Percentiles rank a stretch among this genome's conserved stretches.
Evolutionary conservation across 92 coral and sea anemone genomes (phyloP).

Genomic region (Nematostella vectensis): DNA sequence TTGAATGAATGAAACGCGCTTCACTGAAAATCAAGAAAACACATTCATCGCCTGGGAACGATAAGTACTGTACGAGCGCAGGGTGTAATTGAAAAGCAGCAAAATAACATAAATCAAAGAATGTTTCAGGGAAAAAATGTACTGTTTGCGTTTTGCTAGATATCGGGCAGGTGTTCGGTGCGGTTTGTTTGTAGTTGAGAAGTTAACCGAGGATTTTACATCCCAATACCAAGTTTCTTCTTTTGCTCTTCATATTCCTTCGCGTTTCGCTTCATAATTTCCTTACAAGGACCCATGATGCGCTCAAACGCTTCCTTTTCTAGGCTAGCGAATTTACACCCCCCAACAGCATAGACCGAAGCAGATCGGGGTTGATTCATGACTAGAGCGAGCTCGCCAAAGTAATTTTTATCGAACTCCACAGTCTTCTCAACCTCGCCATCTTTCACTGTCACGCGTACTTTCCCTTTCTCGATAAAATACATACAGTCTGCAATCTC

Average conservation of each 20-base stretch:
- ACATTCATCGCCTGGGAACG: no score
- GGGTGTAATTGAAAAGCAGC: no score
- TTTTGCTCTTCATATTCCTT: constrained; percentile 79
- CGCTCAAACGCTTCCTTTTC: constrained; percentile 92
- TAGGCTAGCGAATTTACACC: constrained; percentile 71
- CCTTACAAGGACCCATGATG: constrained; percentile 92
- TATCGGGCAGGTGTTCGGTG: constrained; percentile 31
- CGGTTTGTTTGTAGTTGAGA: constrained; percentile 3
- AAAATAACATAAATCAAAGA: not conserved
- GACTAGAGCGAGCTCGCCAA: constrained; percentile 94
- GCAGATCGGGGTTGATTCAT: constrained; percentile 96
- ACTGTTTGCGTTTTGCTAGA: constrained; percentile 1
- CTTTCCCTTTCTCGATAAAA: constrained; percentile 82
- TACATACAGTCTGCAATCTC: constrained; percentile 92
- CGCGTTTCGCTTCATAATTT: constrained; percentile 92
- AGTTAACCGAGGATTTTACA: constrained; percentile 7
- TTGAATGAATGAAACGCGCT: no score
- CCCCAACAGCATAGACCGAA: constrained; percentile 67
- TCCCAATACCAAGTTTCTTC: constrained; percentile 75
- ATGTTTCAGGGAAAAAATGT: not conserved
- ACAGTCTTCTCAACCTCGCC: constrained; percentile 65
- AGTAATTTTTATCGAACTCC: constrained; percentile 67
- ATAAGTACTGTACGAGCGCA: no score
- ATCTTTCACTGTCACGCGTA: constrained; percentile 64
- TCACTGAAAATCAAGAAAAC: no score